Percentiles rank a stretch among this genome's conserved stretches.
Conservation (phyloP, 2,113 vertebrate genomes). For the Lethenteron camtschaticum region DNA sequence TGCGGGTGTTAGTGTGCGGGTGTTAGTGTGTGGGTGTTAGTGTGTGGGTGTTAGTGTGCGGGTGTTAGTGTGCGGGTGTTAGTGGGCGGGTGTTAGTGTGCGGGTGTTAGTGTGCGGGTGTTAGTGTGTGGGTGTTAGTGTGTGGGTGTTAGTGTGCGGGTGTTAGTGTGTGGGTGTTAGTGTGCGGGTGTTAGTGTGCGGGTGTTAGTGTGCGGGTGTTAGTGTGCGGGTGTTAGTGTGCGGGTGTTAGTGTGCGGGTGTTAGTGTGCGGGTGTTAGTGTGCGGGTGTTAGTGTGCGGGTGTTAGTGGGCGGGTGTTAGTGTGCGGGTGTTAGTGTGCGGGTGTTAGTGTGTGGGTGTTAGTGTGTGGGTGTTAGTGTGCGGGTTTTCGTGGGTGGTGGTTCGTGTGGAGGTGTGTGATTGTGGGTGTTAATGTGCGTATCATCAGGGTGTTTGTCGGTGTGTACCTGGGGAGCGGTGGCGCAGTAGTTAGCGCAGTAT, state of each 20-base stretch:
- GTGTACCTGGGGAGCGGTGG: not conserved
- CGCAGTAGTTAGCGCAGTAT: no score
- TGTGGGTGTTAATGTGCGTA: not conserved
- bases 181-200: no score
- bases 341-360: not conserved
- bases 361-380: not conserved
- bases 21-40: not conserved
- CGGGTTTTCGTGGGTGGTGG: not conserved
- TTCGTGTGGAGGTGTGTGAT: not conserved
- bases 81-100: not conserved
- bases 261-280: not conserved
- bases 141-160: no score
- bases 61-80: not conserved
- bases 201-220: not conserved
- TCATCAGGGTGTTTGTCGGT: not conserved
- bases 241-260: not conserved
- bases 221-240: not conserved
- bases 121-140: no score
- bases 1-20: not conserved
- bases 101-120: not conserved
- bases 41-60: not conserved
- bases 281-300: not conserved
- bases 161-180: no score
- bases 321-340: not conserved
- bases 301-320: no score